phyloP scores from a whole-genome alignment of 2,888 invertebrate genomes.

The Tetragonula carbonaria region DNA sequence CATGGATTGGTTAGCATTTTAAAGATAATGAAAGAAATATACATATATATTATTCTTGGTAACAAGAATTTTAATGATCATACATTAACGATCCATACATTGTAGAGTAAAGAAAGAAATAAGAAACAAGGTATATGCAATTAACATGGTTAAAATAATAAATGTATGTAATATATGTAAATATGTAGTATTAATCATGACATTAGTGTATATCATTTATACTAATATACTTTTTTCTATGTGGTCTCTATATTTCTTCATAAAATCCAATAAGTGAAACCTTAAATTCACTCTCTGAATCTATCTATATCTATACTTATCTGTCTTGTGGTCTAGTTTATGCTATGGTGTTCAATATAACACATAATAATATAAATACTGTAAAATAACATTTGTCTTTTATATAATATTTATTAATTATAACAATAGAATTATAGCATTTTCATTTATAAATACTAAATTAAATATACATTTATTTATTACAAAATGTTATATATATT shows the following conservation, averaged over 20 bases:
- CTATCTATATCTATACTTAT: slow-evolving; percentile 64
- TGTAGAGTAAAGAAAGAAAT: background rate
- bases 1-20: slow-evolving; percentile 8
- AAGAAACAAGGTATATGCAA: background rate
- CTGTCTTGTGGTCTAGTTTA: slow-evolving; percentile 64
- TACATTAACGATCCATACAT: background rate
- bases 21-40: background rate
- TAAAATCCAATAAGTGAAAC: slow-evolving; percentile 78
- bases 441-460: background rate
- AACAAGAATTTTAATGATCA: background rate
- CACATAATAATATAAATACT: slow-evolving; percentile 12
- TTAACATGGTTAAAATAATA: background rate
- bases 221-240: slow-evolving; percentile 25
- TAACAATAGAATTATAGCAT: background rate
- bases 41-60: background rate
- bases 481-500: background rate
- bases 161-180: background rate
- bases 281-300: slow-evolving; percentile 73
- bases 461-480: background rate
- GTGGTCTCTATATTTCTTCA: slow-evolving; percentile 49
- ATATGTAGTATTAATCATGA: slow-evolving; percentile 17
- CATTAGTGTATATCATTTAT: slow-evolving; percentile 28
- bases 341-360: slow-evolving; percentile 42
- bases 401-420: background rate
- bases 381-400: background rate